phyloP scores from a whole-genome alignment of 2,797 vertebrate species.

The Meda fulgida region DNA sequence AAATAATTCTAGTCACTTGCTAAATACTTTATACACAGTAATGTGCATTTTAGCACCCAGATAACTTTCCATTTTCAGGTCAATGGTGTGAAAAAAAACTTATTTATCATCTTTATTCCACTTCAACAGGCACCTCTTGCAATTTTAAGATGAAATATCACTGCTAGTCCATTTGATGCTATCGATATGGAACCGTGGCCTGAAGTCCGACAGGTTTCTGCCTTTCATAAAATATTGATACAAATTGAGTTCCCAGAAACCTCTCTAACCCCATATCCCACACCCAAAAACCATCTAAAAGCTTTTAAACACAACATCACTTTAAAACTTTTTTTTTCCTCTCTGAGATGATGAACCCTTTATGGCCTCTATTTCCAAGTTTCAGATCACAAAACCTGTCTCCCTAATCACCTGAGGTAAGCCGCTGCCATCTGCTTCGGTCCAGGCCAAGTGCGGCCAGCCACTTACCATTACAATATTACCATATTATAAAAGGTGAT shows the following conservation, averaged over 20 bases:
- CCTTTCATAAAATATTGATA: conserved; percentile 51
- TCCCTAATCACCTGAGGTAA: conserved; percentile 39
- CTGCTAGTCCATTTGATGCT: conserved; percentile 24
- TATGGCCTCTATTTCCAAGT: background rate
- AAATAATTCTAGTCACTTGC: background rate
- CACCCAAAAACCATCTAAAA: conserved; percentile 35
- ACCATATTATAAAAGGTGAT: conserved; percentile 50
- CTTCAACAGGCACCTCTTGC: background rate
- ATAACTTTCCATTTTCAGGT: conserved; percentile 17
- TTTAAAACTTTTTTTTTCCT: background rate
- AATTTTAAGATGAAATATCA: conserved; percentile 10
- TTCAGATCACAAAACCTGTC: conserved; percentile 38
- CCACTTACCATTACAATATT: conserved; percentile 35
- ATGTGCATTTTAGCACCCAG: background rate
- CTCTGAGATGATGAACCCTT: conserved; percentile 14
- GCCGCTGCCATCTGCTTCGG: conserved; percentile 52
- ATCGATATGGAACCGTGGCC: conserved; percentile 12
- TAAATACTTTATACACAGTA: conserved; percentile 15
- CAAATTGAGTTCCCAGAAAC: conserved; percentile 27
- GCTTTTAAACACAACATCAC: conserved; percentile 40
- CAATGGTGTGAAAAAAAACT: conserved; percentile 22
- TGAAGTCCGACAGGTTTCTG: conserved; percentile 56
- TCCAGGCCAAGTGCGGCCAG: conserved; percentile 37
- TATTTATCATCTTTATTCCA: conserved; percentile 16
- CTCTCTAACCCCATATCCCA: conserved; percentile 14